phyloP scores from a whole-genome alignment of 2,797 vertebrate species.

The Hirundo rustica region DNA sequence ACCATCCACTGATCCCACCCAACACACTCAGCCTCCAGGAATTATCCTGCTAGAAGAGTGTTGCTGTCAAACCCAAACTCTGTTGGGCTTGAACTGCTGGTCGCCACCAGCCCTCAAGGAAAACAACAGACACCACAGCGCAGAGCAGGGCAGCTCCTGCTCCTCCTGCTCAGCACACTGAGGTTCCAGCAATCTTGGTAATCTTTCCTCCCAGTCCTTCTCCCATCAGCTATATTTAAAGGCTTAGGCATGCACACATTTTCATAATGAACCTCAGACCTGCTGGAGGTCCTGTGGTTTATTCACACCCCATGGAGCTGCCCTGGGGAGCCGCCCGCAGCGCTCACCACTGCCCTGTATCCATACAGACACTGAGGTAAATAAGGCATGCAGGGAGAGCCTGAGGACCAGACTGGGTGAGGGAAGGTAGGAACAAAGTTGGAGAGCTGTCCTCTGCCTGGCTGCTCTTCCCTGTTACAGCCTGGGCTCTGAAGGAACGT shows the following conservation, averaged over 20 bases:
- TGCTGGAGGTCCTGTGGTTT: neutral
- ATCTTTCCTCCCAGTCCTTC: neutral
- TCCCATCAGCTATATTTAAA: conserved; percentile 35
- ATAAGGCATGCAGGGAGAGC: neutral
- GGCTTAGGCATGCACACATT: conserved; percentile 12
- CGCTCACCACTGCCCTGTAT: accelerated
- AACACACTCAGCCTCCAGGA: no score
- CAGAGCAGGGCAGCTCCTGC: neutral
- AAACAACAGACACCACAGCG: no score
- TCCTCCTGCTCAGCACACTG: neutral
- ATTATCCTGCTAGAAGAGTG: neutral
- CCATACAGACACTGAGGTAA: neutral
- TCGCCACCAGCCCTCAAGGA: neutral
- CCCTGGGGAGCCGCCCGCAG: neutral
- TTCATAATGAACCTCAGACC: conserved; percentile 40
- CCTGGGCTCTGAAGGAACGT: conserved; percentile 41
- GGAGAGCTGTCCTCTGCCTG: conserved; percentile 30
- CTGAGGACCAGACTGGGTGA: neutral
- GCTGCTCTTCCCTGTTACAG: neutral
- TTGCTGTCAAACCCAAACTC: neutral
- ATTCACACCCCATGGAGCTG: neutral
- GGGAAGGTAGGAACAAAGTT: conserved; percentile 17
- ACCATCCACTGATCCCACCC: neutral
- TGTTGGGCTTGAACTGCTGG: neutral
- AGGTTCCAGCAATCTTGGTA: neutral